These are phyloP conservation scores for Platyura marginata DNA, from an alignment of 1,140 invertebrate species.

Conservation along the genomic window DNA sequence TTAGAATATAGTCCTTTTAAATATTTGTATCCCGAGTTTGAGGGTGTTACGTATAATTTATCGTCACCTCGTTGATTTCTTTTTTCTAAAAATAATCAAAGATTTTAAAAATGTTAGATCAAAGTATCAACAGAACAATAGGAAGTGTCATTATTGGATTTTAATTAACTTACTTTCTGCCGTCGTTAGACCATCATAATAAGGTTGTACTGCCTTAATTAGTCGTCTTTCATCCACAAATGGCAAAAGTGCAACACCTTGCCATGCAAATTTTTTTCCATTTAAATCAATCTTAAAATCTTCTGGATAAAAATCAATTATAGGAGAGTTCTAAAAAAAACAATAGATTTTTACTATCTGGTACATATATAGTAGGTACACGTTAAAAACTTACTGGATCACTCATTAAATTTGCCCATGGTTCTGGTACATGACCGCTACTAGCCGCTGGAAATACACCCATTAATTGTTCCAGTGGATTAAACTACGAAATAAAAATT, in stretches of 20 bases:
- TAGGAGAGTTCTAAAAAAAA: conserved; percentile 64
- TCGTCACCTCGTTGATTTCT: conserved; percentile 59
- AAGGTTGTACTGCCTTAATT: conserved; percentile 66
- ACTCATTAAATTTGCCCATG: conserved; percentile 90
- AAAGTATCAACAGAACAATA: background rate
- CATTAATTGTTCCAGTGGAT: conserved; percentile 96
- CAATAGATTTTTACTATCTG: background rate
- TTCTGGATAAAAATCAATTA: conserved; percentile 97
- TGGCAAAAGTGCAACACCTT: conserved; percentile 92
- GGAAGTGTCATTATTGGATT: background rate
- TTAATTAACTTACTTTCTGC: conserved; percentile 46
- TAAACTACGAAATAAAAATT: conserved; percentile 64
- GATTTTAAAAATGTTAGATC: conserved; percentile 6
- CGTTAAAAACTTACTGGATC: conserved; percentile 53
- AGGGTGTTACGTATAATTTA: conserved; percentile 53
- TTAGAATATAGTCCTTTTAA: conserved; percentile 48
- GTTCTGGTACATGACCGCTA: conserved; percentile 75
- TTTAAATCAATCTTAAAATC: conserved; percentile 99
- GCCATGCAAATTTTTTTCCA: conserved; percentile 99
- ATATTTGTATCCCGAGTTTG: conserved; percentile 47
- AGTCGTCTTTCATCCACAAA: conserved; percentile 93
- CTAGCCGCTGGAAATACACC: conserved; percentile 97
- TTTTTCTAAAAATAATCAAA: conserved; percentile 25
- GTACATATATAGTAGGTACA: conserved; percentile 5
- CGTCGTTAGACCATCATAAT: conserved; percentile 57